Evolutionary conservation across 2,113 vertebrate genomes (phyloP).

Genomic region (Pseudopodoces humilis): DNA sequence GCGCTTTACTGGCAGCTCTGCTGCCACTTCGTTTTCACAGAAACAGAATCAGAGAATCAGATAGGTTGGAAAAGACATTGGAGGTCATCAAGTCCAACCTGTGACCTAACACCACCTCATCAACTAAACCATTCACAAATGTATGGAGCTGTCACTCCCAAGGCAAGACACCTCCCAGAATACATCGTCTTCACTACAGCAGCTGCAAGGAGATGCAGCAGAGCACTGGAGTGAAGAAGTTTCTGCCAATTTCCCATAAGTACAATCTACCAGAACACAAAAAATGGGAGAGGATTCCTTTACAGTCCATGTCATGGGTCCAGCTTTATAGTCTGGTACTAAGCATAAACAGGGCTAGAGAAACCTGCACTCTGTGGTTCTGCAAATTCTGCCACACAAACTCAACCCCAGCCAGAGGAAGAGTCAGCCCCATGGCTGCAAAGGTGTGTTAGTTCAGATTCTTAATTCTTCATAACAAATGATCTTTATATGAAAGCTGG

Average conservation of each 20-base stretch:
- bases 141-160: constrained; percentile 57
- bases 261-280: not conserved
- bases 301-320: not conserved
- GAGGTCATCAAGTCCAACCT: not conserved
- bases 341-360: not conserved
- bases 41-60: not conserved
- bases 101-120: not conserved
- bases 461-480: not conserved
- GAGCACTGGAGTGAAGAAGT: not conserved
- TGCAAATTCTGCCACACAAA: not conserved
- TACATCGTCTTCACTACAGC: not conserved
- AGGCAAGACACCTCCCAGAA: constrained; percentile 29
- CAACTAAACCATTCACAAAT: not conserved
- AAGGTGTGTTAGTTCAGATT: not conserved
- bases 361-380: not conserved
- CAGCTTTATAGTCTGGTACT: not conserved
- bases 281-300: not conserved
- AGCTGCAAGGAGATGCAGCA: constrained; percentile 2
- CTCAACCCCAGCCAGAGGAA: not conserved
- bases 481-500: not conserved
- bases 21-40: not conserved
- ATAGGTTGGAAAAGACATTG: not conserved
- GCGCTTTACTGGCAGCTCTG: not conserved
- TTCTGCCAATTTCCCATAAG: not conserved
- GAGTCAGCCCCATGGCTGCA: not conserved